Evolutionary conservation across 2,797 vertebrate genomes (phyloP).

Genomic region (Coregonus suidteri): DNA sequence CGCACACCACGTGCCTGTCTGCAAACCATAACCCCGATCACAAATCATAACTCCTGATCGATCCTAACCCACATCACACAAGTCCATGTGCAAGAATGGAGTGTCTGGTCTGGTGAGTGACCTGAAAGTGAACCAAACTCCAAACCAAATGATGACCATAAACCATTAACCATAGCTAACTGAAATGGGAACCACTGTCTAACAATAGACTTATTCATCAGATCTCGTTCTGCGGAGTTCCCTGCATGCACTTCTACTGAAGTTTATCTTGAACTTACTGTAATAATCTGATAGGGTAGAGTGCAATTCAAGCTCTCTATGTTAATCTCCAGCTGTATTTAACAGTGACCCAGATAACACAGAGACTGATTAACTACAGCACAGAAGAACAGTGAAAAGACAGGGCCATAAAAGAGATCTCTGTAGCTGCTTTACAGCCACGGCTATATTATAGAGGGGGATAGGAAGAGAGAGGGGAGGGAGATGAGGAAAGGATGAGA

Average conservation of each 20-base stretch:
- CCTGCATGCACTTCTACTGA: too few relatives aligned
- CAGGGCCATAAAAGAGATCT: background rate
- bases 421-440: background rate
- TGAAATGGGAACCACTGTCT: too few relatives aligned
- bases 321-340: background rate
- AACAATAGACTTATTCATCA: too few relatives aligned
- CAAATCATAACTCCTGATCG: background rate
- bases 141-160: background rate
- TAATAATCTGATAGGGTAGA: too few relatives aligned
- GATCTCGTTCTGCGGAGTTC: too few relatives aligned
- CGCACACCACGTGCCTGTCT: background rate
- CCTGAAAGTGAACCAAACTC: background rate
- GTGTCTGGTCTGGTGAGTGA: background rate
- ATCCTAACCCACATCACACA: too few relatives aligned
- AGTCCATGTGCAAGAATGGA: too few relatives aligned
- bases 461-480: background rate
- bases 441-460: background rate
- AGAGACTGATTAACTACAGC: background rate
- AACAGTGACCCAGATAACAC: background rate
- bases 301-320: background rate
- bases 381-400: too few relatives aligned
- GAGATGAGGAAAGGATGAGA: constrained; percentile 57
- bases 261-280: too few relatives aligned
- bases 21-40: background rate
- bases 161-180: too few relatives aligned